Conservation (phyloP, 2,888 invertebrate species). For the Ommatoiulus sabulosus region DNA sequence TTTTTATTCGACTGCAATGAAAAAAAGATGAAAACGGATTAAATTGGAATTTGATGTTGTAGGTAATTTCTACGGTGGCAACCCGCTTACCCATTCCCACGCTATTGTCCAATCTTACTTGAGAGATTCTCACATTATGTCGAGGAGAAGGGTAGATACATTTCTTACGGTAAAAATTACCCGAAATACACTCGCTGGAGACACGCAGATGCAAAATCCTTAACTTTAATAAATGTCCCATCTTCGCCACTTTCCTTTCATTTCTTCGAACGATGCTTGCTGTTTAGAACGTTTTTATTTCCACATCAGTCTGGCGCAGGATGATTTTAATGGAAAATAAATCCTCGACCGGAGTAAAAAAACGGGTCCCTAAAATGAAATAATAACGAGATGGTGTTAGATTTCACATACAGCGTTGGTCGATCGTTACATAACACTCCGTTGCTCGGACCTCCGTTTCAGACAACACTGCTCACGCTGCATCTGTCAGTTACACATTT, state of each 20-base stretch:
- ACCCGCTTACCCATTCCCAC: background rate
- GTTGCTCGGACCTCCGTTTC: no score
- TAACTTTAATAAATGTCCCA: background rate
- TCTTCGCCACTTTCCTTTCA: background rate
- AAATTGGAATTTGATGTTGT: background rate
- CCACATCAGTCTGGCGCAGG: background rate
- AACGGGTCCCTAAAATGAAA: background rate
- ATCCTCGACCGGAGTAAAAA: background rate
- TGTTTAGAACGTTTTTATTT: background rate
- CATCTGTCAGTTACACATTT: no score
- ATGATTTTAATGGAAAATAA: slow-evolving; percentile 21
- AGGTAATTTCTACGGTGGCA: background rate
- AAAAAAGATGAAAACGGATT: background rate
- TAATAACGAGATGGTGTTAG: background rate
- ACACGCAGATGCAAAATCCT: background rate
- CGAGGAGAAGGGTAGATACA: background rate
- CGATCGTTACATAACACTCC: background rate
- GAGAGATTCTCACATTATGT: background rate
- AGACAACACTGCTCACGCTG: no score
- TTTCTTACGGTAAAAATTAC: background rate
- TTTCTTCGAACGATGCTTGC: background rate
- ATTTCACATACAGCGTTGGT: background rate
- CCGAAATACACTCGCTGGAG: background rate
- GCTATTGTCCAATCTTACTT: background rate
- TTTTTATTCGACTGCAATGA: background rate